Evolutionary conservation across 2,113 vertebrate genomes (phyloP).

Genomic region (Loxodonta africana): DNA sequence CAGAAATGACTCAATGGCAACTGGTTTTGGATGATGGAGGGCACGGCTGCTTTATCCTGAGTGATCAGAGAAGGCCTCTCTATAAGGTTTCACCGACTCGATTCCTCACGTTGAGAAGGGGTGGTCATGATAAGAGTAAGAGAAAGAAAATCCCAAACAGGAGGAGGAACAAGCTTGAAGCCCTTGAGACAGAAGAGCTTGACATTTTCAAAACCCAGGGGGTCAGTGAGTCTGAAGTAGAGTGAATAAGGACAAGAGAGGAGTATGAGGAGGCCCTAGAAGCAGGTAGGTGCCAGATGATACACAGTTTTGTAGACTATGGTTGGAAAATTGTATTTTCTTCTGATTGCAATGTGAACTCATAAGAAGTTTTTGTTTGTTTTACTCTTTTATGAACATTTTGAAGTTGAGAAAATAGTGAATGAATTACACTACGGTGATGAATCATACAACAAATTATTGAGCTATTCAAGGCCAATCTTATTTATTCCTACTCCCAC

Average conservation of each 20-base stretch:
- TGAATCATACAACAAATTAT: background rate
- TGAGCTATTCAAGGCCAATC: background rate
- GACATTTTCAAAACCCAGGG: background rate
- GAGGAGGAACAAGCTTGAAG: background rate
- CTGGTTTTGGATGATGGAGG: background rate
- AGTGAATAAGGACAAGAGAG: background rate
- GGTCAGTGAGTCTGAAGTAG: background rate
- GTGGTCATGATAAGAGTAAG: background rate
- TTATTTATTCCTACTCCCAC: background rate
- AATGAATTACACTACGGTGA: background rate
- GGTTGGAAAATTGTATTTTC: background rate
- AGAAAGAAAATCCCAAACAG: background rate
- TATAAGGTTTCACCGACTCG: background rate
- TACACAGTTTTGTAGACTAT: background rate
- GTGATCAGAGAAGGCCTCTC: background rate
- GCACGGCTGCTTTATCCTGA: background rate
- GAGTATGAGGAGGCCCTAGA: background rate
- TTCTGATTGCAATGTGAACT: background rate
- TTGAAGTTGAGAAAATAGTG: constrained; percentile 14
- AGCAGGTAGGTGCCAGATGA: background rate
- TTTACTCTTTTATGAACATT: background rate
- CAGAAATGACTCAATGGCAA: background rate
- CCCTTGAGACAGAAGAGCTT: background rate
- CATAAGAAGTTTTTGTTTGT: background rate
- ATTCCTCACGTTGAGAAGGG: background rate